phyloP scores from a whole-genome alignment of 1,140 invertebrate genomes.

The Drosophila hydei region DNA sequence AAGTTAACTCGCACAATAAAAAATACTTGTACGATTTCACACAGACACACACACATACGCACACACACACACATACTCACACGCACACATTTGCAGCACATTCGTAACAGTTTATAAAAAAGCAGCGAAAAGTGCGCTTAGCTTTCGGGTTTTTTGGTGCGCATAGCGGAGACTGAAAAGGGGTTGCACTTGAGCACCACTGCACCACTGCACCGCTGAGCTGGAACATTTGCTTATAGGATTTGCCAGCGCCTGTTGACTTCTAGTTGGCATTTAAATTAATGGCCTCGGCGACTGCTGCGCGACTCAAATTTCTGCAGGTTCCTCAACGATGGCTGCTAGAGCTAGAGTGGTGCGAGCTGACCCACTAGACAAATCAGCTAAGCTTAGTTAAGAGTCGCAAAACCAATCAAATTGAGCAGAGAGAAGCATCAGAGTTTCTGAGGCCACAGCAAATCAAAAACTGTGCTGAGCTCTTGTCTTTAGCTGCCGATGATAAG shows the following conservation, averaged over 20 bases:
- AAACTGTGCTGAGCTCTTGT: too few species aligned
- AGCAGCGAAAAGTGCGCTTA: constrained; percentile 29
- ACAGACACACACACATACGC: neutral
- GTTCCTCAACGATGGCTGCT: too few species aligned
- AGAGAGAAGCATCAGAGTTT: too few species aligned
- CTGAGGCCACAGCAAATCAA: too few species aligned
- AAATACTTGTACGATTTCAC: constrained; percentile 61
- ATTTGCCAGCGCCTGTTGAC: constrained; percentile 71
- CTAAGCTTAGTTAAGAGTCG: too few species aligned
- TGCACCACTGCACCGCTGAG: constrained; percentile 20
- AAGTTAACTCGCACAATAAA: constrained; percentile 80
- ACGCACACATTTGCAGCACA: constrained; percentile 10
- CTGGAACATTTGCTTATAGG: constrained; percentile 60
- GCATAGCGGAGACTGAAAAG: neutral
- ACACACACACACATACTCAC: too few species aligned
- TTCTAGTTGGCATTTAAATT: constrained; percentile 76
- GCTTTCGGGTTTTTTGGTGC: neutral
- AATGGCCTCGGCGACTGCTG: constrained; percentile 54
- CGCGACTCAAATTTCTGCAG: too few species aligned
- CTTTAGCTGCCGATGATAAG: too few species aligned
- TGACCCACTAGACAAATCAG: too few species aligned
- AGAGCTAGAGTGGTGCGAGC: neutral
- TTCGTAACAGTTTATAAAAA: constrained; percentile 24
- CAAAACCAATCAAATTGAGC: too few species aligned
- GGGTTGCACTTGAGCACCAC: constrained; percentile 60